Conservation (phyloP, 1,140 invertebrate genomes). For the Polypedilum pembai region DNA sequence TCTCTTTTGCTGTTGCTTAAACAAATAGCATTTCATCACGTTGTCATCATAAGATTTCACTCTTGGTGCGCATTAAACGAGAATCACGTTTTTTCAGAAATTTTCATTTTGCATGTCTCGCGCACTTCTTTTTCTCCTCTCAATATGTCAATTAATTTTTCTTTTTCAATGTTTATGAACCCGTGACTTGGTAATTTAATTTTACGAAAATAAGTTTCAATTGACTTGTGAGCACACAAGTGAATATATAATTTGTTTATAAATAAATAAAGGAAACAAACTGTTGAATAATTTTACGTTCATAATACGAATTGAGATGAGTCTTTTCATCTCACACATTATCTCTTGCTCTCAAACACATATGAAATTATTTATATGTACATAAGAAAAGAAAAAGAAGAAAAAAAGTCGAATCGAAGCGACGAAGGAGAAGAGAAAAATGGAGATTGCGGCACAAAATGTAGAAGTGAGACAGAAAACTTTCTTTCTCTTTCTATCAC, state of each 20-base stretch:
- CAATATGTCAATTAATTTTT: constrained; percentile 14
- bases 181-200: constrained; percentile 15
- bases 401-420: background rate
- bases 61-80: background rate
- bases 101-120: constrained; percentile 1
- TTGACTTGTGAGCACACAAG: background rate
- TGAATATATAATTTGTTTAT: background rate
- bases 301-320: too few species aligned
- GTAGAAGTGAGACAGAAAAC: background rate
- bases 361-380: background rate
- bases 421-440: constrained; percentile 2
- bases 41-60: constrained; percentile 18
- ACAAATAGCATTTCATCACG: background rate
- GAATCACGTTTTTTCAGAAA: constrained; percentile 6
- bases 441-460: background rate
- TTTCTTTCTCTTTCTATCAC: background rate
- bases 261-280: background rate
- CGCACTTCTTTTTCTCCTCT: background rate
- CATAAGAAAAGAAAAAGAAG: background rate
- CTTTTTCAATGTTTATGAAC: background rate
- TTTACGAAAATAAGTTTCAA: background rate
- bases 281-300: too few species aligned
- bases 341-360: background rate
- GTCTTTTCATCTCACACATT: too few species aligned
- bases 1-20: too few species aligned